Conservation (phyloP, 2,888 invertebrate species). For the Keiferia lycopersicella region DNA sequence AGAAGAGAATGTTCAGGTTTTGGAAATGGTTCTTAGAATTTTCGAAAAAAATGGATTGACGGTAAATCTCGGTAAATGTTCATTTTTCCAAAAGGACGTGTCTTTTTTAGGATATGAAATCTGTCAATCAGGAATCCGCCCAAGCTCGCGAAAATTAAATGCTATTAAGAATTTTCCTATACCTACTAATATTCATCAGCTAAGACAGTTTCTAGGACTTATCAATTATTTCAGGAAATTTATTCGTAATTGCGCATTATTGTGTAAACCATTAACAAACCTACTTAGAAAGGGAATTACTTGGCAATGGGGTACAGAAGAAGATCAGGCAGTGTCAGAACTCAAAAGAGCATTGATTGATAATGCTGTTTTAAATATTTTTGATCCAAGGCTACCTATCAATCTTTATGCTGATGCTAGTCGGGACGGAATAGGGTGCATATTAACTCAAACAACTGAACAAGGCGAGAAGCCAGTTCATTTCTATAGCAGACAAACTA, state of each 20-base stretch:
- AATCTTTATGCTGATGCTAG: conserved; percentile 29
- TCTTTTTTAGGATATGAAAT: conserved; percentile 24
- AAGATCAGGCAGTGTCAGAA: conserved; percentile 21
- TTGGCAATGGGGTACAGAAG: conserved; percentile 24
- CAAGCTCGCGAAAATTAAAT: conserved; percentile 23
- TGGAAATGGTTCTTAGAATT: conserved; percentile 25
- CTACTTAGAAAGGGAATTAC: conserved; percentile 25
- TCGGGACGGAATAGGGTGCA: conserved; percentile 29
- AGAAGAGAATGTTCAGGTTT: conserved; percentile 25
- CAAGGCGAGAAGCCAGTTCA: conserved; percentile 38
- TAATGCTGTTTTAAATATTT: too few species aligned
- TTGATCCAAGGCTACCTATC: conserved; percentile 23
- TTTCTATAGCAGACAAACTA: conserved; percentile 46
- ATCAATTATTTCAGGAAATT: conserved; percentile 34
- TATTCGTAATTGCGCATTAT: conserved; percentile 37
- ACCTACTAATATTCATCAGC: conserved; percentile 27
- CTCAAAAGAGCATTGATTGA: conserved; percentile 24
- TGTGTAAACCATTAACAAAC: conserved; percentile 35
- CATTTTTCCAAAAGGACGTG: conserved; percentile 24
- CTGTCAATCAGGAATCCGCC: conserved; percentile 23
- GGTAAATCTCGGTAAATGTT: too few species aligned
- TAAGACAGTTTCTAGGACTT: conserved; percentile 35
- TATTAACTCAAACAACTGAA: conserved; percentile 6
- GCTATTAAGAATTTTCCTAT: conserved; percentile 25
- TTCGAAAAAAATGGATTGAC: conserved; percentile 22